Conservation (phyloP, 2,888 invertebrate genomes). For the Torymus texanus region DNA sequence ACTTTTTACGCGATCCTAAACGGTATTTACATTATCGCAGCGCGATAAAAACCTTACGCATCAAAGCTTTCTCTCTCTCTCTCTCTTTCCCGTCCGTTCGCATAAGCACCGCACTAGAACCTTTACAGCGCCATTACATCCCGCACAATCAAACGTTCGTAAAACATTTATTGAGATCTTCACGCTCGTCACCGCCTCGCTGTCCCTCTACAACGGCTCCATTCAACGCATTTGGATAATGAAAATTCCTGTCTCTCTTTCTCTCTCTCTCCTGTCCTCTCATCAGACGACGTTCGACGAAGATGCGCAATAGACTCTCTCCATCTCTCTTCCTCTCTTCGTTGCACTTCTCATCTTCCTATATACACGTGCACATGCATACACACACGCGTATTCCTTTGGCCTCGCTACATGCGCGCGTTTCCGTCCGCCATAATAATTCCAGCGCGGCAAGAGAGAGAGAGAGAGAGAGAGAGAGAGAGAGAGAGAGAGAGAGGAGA, state of each 20-base stretch:
- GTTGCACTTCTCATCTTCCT: constrained; percentile 43
- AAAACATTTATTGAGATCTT: constrained; percentile 51
- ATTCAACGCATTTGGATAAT: constrained; percentile 50
- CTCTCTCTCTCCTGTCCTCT: constrained; percentile 12
- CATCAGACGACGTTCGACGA: constrained; percentile 9
- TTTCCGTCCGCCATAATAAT: constrained; percentile 75
- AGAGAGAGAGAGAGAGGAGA: constrained; percentile 61
- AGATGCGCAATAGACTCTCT: constrained; percentile 15
- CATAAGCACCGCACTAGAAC: not conserved
- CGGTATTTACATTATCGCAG: constrained; percentile 14
- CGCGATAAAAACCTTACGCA: constrained; percentile 15
- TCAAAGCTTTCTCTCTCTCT: constrained; percentile 21
- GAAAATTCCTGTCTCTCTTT: constrained; percentile 52
- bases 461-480: constrained; percentile 62
- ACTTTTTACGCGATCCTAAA: no score
- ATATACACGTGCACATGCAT: constrained; percentile 46
- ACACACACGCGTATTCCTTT: constrained; percentile 18
- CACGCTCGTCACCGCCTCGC: constrained; percentile 41
- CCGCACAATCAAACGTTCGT: constrained; percentile 41
- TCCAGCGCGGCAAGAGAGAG: constrained; percentile 59
- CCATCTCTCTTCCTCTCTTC: not conserved
- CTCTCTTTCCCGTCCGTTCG: constrained; percentile 7
- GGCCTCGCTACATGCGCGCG: constrained; percentile 53
- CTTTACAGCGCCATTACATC: constrained; percentile 42
- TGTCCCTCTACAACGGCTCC: constrained; percentile 38